Percentiles rank a stretch among this genome's conserved stretches.
Conservation (phyloP, 1,140 invertebrate species). For the Aethina tumida region DNA sequence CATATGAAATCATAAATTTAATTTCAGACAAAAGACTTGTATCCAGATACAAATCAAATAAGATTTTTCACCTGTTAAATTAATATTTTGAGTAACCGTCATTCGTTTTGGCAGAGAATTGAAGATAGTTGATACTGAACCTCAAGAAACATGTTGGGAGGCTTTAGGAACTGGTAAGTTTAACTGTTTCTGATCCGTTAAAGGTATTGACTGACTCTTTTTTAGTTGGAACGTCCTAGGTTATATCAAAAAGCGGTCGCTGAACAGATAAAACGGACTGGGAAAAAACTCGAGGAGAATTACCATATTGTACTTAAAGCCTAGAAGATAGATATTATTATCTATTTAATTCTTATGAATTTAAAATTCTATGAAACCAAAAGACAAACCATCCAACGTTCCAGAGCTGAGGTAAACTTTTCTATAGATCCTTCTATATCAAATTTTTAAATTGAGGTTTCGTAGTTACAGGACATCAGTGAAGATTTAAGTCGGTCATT, state of each 20-base stretch:
- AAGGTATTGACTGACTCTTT: constrained; percentile 5
- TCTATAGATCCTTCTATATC: background rate
- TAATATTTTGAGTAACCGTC: background rate
- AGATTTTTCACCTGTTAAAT: background rate
- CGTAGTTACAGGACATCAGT: constrained; percentile 76
- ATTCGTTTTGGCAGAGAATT: constrained; percentile 43
- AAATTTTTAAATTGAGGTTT: constrained; percentile 15
- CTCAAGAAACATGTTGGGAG: constrained; percentile 73
- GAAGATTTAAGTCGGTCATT: constrained; percentile 72
- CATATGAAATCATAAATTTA: too few species aligned
- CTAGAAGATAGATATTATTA: constrained; percentile 76
- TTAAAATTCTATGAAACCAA: constrained; percentile 74
- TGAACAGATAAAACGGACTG: constrained; percentile 72
- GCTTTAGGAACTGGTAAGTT: constrained; percentile 70
- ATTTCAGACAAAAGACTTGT: too few species aligned
- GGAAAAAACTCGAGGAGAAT: constrained; percentile 70
- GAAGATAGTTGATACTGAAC: constrained; percentile 50
- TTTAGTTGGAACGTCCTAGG: constrained; percentile 74
- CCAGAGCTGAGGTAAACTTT: constrained; percentile 58
- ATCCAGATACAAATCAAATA: too few species aligned
- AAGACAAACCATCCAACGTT: constrained; percentile 75
- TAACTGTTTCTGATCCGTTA: constrained; percentile 2
- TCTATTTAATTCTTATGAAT: too few species aligned
- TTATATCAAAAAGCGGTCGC: constrained; percentile 45
- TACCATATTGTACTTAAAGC: constrained; percentile 85